A percentile compares a stretch with the other conserved stretches of the same genome.
phyloP scores from a whole-genome alignment of 2,888 invertebrate genomes.

The Cataglyphis livida region DNA sequence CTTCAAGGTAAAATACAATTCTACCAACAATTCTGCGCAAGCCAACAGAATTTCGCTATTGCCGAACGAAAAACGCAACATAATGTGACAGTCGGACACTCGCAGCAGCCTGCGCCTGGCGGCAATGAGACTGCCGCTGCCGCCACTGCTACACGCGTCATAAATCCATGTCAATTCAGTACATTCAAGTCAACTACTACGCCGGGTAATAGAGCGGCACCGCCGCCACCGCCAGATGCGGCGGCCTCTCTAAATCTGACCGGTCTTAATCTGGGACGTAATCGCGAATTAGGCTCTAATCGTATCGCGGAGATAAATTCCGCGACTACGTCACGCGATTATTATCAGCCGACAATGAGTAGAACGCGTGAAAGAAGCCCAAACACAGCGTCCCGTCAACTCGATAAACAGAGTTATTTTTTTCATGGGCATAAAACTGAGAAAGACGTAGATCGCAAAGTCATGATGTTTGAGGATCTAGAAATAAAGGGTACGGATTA shows the following conservation, averaged over 20 bases:
- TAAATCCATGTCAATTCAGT: conserved; percentile 78
- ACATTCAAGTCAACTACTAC: conserved; percentile 79
- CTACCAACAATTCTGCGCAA: conserved; percentile 85
- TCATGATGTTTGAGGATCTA: conserved; percentile 68
- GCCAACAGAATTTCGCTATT: conserved; percentile 76
- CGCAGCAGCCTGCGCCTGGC: conserved; percentile 55
- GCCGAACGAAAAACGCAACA: conserved; percentile 86
- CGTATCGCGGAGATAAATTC: conserved; percentile 66
- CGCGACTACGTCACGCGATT: conserved; percentile 58
- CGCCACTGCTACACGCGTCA: conserved; percentile 18
- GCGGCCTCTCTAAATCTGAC: conserved; percentile 73
- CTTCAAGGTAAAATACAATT: conserved; percentile 84
- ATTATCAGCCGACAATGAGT: conserved; percentile 57
- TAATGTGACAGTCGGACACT: conserved; percentile 60
- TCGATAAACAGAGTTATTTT: conserved; percentile 82
- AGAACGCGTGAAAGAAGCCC: conserved; percentile 67
- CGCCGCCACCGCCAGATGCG: conserved; percentile 45
- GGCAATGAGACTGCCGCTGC: conserved; percentile 62
- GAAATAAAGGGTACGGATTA: conserved; percentile 28
- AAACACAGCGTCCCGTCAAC: conserved; percentile 66
- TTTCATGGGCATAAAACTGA: conserved; percentile 83
- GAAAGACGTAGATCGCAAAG: conserved; percentile 79
- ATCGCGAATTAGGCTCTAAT: conserved; percentile 72
- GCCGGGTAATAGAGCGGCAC: conserved; percentile 61
- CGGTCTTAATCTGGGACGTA: conserved; percentile 73